These are phyloP conservation scores for Plutomurus gul DNA, from an alignment of 1,140 invertebrate genomes.

Conservation along the genomic window DNA sequence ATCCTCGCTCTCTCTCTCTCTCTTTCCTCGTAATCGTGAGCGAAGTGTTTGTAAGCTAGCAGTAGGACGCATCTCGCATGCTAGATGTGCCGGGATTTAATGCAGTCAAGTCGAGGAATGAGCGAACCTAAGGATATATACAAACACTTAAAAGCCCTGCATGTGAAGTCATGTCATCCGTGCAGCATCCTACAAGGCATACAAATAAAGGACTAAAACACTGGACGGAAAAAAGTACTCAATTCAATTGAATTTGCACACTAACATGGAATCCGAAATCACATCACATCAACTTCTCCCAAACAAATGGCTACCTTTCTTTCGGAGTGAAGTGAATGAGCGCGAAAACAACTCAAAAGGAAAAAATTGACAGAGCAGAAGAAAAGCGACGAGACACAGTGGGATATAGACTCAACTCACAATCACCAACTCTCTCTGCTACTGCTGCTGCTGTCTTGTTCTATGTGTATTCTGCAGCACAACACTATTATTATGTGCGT, in stretches of 20 bases:
- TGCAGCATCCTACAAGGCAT: not conserved
- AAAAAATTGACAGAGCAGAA: slow-evolving; percentile 21
- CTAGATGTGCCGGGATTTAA: slow-evolving; percentile 26
- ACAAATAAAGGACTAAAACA: slow-evolving; percentile 32
- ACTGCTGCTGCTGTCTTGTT: not conserved
- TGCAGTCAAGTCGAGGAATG: slow-evolving; percentile 34
- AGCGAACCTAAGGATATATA: slow-evolving; percentile 31
- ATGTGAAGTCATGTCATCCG: slow-evolving; percentile 33
- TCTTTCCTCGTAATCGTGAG: not conserved
- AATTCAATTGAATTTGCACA: slow-evolving; percentile 35
- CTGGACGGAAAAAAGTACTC: slow-evolving; percentile 30
- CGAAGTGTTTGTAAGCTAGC: not conserved
- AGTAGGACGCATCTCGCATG: not conserved
- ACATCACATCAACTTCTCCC: slow-evolving; percentile 5
- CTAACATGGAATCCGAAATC: slow-evolving; percentile 24
- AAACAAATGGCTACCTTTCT: not conserved
- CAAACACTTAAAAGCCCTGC: slow-evolving; percentile 28
- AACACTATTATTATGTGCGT: not conserved
- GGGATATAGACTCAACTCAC: not conserved
- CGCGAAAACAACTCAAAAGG: not conserved
- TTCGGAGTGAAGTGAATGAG: not conserved
- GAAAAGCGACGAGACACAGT: slow-evolving; percentile 24
- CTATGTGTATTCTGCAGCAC: too few relatives aligned
- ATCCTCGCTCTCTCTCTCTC: not conserved
- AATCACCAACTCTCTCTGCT: too few relatives aligned